Evolutionary conservation across 2,888 invertebrate genomes (phyloP).

Genomic region (Zygothrica quintamaculata): DNA sequence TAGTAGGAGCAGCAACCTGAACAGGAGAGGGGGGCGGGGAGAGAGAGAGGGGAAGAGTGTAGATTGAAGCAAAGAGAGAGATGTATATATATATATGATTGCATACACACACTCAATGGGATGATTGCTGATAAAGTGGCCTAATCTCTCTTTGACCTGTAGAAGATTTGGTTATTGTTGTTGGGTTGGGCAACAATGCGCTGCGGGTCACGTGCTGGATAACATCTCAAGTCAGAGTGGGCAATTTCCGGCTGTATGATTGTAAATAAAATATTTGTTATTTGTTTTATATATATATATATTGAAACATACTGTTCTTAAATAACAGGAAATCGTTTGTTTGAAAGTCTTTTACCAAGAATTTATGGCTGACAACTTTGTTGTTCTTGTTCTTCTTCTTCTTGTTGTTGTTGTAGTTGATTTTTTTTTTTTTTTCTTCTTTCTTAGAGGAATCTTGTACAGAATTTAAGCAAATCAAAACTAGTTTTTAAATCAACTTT

Average conservation of each 20-base stretch:
- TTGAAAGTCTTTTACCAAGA: slow-evolving; percentile 36
- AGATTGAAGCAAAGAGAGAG: slow-evolving; percentile 44
- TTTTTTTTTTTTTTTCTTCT: no score
- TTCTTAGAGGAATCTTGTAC: slow-evolving; percentile 19
- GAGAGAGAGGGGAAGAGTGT: slow-evolving; percentile 28
- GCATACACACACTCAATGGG: slow-evolving; percentile 24
- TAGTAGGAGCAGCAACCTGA: slow-evolving; percentile 9
- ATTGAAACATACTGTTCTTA: slow-evolving; percentile 32
- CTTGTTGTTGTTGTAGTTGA: no score
- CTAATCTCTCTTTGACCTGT: slow-evolving; percentile 74
- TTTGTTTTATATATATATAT: slow-evolving; percentile 68
- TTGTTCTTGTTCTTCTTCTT: slow-evolving; percentile 13
- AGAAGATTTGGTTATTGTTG: slow-evolving; percentile 28
- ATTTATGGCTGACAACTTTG: slow-evolving; percentile 55
- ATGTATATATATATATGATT: slow-evolving; percentile 35
- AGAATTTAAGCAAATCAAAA: slow-evolving; percentile 22
- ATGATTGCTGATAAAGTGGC: slow-evolving; percentile 60
- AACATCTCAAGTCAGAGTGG: slow-evolving; percentile 77
- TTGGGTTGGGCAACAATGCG: slow-evolving; percentile 18
- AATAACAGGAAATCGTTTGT: slow-evolving; percentile 59
- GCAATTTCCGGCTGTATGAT: slow-evolving; percentile 74
- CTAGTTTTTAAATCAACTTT: slow-evolving; percentile 5
- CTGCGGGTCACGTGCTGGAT: slow-evolving; percentile 77
- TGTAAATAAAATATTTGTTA: slow-evolving; percentile 73
- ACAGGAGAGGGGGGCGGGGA: slow-evolving; percentile 15